phyloP scores from a whole-genome alignment of 2,888 invertebrate species.

The Pyrrhosoma nymphula region DNA sequence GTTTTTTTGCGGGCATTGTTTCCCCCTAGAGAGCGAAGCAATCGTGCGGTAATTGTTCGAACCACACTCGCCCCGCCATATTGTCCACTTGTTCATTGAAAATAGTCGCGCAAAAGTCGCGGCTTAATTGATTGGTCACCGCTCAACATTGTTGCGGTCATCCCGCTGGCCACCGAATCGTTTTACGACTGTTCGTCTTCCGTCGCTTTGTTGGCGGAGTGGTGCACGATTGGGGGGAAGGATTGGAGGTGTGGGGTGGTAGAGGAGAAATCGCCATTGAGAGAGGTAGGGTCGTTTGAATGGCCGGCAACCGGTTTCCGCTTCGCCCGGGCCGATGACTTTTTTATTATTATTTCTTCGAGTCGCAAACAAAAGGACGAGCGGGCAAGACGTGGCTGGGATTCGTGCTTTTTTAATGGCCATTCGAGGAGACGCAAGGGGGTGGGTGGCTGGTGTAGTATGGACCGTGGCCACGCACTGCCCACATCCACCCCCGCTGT shows the following conservation, averaged over 20 bases:
- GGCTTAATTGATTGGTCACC: not conserved
- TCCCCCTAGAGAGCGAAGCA: too few relatives aligned
- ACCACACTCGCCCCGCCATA: too few relatives aligned
- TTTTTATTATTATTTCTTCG: not conserved
- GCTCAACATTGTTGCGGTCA: not conserved
- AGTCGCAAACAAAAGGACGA: not conserved
- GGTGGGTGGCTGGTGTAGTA: not conserved
- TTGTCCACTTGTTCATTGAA: too few relatives aligned
- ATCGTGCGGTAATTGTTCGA: too few relatives aligned
- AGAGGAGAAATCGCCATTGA: not conserved
- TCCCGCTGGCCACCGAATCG: not conserved
- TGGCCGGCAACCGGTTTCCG: not conserved
- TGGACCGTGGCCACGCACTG: not conserved
- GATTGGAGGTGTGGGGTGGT: too few relatives aligned
- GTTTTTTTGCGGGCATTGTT: too few relatives aligned
- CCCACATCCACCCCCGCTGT: too few relatives aligned
- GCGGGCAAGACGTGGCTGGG: not conserved
- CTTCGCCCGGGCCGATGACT: not conserved
- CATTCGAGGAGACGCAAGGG: not conserved
- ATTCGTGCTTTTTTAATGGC: not conserved
- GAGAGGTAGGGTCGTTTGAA: not conserved
- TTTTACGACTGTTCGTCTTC: not conserved
- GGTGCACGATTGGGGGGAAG: too few relatives aligned
- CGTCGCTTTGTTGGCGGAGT: not conserved
- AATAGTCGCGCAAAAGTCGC: too few relatives aligned